Percentiles rank a stretch among this genome's conserved stretches.
Evolutionary conservation across 2,888 invertebrate genomes (phyloP).

Genomic region (Anaspis maculata): DNA sequence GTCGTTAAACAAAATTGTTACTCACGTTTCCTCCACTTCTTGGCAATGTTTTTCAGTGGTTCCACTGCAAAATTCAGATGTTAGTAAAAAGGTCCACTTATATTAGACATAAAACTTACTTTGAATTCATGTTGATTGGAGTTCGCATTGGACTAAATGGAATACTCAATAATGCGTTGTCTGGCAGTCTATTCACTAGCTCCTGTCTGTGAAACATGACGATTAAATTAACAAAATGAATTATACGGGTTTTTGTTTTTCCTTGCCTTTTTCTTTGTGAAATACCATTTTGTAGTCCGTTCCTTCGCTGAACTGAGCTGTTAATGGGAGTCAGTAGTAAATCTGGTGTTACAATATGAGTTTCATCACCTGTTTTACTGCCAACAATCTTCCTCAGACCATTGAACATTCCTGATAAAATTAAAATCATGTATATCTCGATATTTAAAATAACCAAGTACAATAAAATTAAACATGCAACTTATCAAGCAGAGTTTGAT

Average conservation of each 20-base stretch:
- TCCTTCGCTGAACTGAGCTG: constrained; percentile 55
- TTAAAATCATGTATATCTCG: constrained; percentile 15
- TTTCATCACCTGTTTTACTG: constrained; percentile 49
- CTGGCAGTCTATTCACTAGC: constrained; percentile 52
- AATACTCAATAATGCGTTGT: constrained; percentile 45
- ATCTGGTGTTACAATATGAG: constrained; percentile 32
- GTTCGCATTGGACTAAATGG: constrained; percentile 48
- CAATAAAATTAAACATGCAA: too few species aligned
- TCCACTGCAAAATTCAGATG: too few species aligned
- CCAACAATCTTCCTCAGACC: constrained; percentile 73
- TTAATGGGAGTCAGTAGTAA: constrained; percentile 49
- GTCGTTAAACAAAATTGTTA: neutral
- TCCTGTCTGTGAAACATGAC: constrained; percentile 49
- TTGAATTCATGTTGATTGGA: constrained; percentile 32
- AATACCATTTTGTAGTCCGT: constrained; percentile 53
- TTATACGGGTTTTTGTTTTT: neutral
- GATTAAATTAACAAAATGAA: constrained; percentile 1
- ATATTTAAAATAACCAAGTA: neutral
- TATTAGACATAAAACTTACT: too few species aligned
- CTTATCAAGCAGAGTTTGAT: too few species aligned
- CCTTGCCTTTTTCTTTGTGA: constrained; percentile 63
- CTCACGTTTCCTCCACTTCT: too few species aligned
- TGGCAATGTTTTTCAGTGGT: too few species aligned
- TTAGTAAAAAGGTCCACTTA: too few species aligned
- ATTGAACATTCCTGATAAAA: constrained; percentile 58